Evolutionary conservation across 35 echinoderm and acorn worm genomes (phyloP), one percentile per base, ranked within the genome.

Genomic region (Amphiura filiformis): DNA sequence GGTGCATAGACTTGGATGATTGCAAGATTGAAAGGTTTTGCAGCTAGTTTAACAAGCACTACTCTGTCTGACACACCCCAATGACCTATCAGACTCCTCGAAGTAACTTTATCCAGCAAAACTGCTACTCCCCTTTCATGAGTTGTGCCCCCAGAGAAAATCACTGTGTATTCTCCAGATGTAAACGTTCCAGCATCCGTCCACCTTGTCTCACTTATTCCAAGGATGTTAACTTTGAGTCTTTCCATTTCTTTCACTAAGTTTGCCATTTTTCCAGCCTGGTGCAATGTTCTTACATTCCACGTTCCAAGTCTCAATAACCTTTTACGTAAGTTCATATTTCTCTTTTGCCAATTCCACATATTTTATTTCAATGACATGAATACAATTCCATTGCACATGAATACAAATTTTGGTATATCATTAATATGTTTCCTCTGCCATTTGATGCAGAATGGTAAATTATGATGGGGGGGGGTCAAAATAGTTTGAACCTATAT

Each of bases 191-290:
- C 84, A 35, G 13, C 7, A 4, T 38, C 49, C 23, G 87, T 81
- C 87, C 78, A 88, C 40, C 87, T 88, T 9, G 77, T 34, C 61
- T 88, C 87, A 81, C 87, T 88, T 1, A 88, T 35, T 33, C 86
- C 86, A 32, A 88, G 49, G 0, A 88, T 61, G 34, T 81, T 22
- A 17, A 88, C 15, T 31, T 81, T 81, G 56, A 81, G 81, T 32
- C 32, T 44, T 38, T 65, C 28, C 87, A 88, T 88, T 35, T 88
- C 78, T 22, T 18, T 34, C 57, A 32, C 42, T 40, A 88, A n/a
- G 34, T 88, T 77, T 52, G 76, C 78, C 9, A 38, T 15, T 81
- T 81, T 88, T 1, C 76, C 76, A 7, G 36, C 81, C 9, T 44
- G 23, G 39, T 88, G 57, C 39, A 88, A 52, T 31, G 85, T 87